Evolutionary conservation across 2,797 vertebrate genomes (phyloP), one percentile per base, ranked within the genome.

Genomic region (Pipistrellus pipistrellus): DNA sequence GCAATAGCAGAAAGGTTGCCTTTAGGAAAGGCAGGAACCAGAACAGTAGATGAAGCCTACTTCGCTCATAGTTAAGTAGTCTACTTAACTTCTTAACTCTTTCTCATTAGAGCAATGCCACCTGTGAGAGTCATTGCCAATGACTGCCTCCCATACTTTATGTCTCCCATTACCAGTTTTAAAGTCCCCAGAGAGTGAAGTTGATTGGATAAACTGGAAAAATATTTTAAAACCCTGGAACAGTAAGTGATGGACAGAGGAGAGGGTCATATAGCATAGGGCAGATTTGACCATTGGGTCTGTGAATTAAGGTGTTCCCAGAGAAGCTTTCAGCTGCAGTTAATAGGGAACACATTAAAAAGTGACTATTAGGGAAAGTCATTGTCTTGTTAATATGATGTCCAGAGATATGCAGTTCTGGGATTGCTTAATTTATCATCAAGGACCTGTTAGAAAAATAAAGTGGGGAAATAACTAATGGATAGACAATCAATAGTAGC

Each of bases 171-270:
- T 91, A 81, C 20, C 18, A 57, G 21, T 78, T 96, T 90, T 51
- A 92, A 59, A 69, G 85, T 83, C 48, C 12, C 38, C 76, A 44
- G n/a, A 84, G 17, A 86, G 17, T 93, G 30, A 95, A 87, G 25
- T 41, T 73, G n/a, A 92, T 93, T 85, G 75, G 48, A 66, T 71
- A n/a, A 77, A 94, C 21, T 46, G 76, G 51, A 25, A 93, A 84
- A 30, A 87, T 12, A 80, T 17, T 94, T 94, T 73, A 73, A 87
- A 95, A 82, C 59, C 17, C 64, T 82, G 73, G 14, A 96, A 87
- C 27, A 78, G 14, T 38, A 92, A 77, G 6, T 73, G 4, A 88
- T 90, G 35, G 78, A 80, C 21, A 46, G 4, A 35, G 46, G 41
- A 73, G 51, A 81, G 48, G 32, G 23, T 92, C 32, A 82, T 72